A percentile compares a stretch with the other conserved stretches of the same genome.
Evolutionary conservation across 2,113 vertebrate species (phyloP).

Genomic region (Lophura nycthemera): DNA sequence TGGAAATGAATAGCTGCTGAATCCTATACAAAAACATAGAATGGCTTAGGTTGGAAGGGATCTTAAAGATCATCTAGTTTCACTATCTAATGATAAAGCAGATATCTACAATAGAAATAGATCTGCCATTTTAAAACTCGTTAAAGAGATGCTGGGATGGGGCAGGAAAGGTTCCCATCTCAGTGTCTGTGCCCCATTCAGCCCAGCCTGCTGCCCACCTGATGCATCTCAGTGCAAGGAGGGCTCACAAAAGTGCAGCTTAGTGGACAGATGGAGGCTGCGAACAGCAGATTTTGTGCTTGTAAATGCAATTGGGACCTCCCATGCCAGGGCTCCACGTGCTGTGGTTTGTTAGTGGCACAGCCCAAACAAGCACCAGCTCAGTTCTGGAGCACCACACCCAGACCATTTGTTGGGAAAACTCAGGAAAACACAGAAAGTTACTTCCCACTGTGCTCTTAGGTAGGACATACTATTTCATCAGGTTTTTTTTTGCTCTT

Average conservation of each 20-base stretch:
- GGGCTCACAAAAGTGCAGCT: neutral
- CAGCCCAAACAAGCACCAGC: accelerated
- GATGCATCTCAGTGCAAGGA: accelerated
- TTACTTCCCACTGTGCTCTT: neutral
- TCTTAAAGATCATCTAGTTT: neutral
- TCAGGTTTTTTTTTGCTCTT: neutral
- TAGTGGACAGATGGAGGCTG: neutral
- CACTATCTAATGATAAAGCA: neutral
- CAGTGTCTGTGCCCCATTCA: accelerated
- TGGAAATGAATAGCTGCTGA: neutral
- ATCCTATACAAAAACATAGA: no score
- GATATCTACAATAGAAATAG: neutral
- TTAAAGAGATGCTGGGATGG: neutral
- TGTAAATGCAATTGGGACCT: neutral
- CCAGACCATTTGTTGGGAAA: neutral
- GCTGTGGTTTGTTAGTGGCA: neutral
- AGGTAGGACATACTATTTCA: neutral
- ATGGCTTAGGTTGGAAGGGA: no score
- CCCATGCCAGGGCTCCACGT: neutral
- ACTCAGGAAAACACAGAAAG: neutral
- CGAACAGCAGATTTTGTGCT: neutral
- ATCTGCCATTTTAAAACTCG: accelerated
- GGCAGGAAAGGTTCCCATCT: neutral
- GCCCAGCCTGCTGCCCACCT: accelerated
- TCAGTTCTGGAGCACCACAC: neutral